A percentile compares a stretch with the other conserved stretches of the same genome.
phyloP scores from a whole-genome alignment of 2,797 vertebrate species.

The Trachops cirrhosus region DNA sequence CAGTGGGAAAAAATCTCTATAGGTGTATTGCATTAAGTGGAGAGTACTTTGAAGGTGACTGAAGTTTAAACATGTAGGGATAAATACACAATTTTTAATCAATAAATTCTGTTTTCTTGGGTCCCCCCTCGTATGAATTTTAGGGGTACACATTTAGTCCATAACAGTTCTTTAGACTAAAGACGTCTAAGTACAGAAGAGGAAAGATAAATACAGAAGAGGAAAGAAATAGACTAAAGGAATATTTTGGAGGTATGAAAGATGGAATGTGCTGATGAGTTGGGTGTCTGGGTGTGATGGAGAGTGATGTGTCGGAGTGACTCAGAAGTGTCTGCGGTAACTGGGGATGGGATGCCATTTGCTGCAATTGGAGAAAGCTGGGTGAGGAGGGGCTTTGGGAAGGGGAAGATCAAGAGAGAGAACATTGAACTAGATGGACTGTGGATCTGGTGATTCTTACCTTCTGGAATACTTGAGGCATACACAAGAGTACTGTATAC shows the following conservation, averaged over 20 bases:
- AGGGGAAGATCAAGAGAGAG: not conserved
- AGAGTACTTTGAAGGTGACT: not conserved
- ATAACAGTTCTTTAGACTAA: not conserved
- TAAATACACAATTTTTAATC: not conserved
- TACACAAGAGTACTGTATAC: not conserved
- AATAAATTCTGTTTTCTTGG: not conserved
- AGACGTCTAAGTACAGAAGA: not conserved
- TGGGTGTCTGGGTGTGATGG: not conserved
- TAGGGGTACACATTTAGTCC: not conserved
- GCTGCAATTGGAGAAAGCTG: not conserved
- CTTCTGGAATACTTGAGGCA: not conserved
- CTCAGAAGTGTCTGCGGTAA: not conserved
- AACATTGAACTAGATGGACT: not conserved
- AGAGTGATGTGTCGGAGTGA: not conserved
- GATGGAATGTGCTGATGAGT: not conserved
- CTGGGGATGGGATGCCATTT: not conserved
- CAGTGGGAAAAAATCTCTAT: not conserved
- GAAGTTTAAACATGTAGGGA: not conserved
- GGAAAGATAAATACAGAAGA: not conserved
- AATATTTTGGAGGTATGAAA: not conserved
- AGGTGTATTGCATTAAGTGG: not conserved
- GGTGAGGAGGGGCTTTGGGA: not conserved
- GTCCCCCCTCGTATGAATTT: not conserved
- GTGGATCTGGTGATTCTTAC: not conserved
- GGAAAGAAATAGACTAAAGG: not conserved